Base-by-base conservation (phyloP, 2,888 invertebrate species). In the Tromatobia lineatoria region DNA sequence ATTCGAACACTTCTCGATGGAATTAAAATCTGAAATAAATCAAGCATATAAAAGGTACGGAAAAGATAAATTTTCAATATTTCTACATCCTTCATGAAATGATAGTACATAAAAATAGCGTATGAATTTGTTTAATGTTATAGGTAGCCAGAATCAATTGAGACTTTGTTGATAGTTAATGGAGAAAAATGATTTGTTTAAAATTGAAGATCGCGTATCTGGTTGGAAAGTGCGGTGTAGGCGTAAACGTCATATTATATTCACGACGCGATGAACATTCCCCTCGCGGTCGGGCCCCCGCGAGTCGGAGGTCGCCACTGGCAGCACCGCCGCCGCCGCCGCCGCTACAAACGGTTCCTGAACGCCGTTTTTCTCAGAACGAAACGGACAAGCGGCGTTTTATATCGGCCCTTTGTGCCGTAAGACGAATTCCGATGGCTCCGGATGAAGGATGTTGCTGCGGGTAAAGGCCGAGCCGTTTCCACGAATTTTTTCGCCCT, bases 401-500 rank as follows among this genome's bases (percentile, higher is more conserved):
- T 77, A 42, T 75, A 83, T 83, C 83, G 85, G 83, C 74, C 83
- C 83, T 83, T 85, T 85, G 85, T 79, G 50, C 61, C 74, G 70
- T 66, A 76, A 81, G 45, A 81, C 73, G 69, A 82, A 85, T 85
- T 83, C 81, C 81, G 76, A 81, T 61, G 78, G 75, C 59, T 78
- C 76, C 80, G 74, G 69, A 70, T 45, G 23, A 61, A 47, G 61
- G 70, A 54, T 59, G 20, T 45, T 47, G 45, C 47, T 38, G 34
- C 34, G 67, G 45, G 29, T 11, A 69, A 57, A 64, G 67, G 67
- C 67, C 70, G 54, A 18, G 29, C 8, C 20, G 20, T 80, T 47
- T 80, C 69, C 52, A 11, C 42, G 61, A 80, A 80, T 34, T 61
- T 64, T 64, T 73, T n/a, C 10, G 25, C 57, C 45, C 25, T n/a